Conservation (phyloP, 2,113 vertebrate species). For the Deroptyus accipitrinus region DNA sequence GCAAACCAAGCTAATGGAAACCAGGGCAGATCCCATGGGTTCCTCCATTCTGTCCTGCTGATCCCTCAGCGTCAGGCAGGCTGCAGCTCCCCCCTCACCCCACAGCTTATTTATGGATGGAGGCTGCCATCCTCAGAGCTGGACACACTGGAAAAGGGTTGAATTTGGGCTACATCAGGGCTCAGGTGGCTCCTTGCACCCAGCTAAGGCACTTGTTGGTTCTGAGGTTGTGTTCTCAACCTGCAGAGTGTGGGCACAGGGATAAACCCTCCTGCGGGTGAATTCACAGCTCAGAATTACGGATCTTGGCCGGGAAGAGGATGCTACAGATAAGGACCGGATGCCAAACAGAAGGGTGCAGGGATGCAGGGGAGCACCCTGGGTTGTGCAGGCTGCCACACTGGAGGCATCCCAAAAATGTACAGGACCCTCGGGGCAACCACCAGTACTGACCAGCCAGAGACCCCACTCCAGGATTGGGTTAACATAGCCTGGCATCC, state of each 20-base stretch:
- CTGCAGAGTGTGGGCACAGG: not conserved
- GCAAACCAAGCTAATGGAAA: not conserved
- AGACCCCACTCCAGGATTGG: not conserved
- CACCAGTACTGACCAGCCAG: not conserved
- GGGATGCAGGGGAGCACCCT: not conserved
- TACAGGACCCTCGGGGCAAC: not conserved
- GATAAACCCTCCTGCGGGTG: not conserved
- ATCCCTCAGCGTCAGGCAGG: not conserved
- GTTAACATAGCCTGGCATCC: not conserved
- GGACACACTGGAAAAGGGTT: not conserved
- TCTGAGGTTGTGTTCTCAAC: not conserved
- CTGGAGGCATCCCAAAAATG: not conserved
- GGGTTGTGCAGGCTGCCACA: not conserved
- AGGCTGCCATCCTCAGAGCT: not conserved
- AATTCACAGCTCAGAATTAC: not conserved
- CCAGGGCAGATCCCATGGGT: not conserved
- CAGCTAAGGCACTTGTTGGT: not conserved
- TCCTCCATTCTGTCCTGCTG: not conserved
- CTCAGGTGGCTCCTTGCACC: not conserved
- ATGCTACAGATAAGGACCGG: rapidly evolving
- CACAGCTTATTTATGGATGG: not conserved
- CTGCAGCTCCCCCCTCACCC: not conserved
- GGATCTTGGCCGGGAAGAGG: not conserved
- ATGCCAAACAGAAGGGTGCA: not conserved
- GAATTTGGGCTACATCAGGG: not conserved